Base-by-base conservation (phyloP, 23 tunicate genomes). In the Diplosoma virens region DNA sequence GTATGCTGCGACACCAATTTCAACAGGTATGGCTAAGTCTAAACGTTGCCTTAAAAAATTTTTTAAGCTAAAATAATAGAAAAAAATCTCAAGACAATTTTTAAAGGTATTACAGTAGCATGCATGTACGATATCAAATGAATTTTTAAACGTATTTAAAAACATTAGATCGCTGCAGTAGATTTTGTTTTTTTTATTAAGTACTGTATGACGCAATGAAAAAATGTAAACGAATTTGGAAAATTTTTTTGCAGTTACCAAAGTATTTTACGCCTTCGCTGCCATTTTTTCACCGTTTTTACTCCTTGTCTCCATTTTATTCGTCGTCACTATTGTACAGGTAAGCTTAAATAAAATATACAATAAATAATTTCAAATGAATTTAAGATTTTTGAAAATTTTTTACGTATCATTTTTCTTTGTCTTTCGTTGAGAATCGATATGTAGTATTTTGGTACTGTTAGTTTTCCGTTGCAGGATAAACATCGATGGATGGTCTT, bases 231-330 rank as follows among this genome's bases (percentile, higher is more conserved):
- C 52, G 16, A 45, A 45, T 9, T 45, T 45, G 11, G 52, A 45
- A 45, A 11, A 45, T 67, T 35, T 18, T 67, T 35, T 67, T 67
- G 7, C 26, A 67, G 74, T 67, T 36, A 37, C 52, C 3, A 67
- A 67, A 36, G 74, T 67, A 25, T 67, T 67, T 23, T 67, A 67
- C 23, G 74, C 74, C 20, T 34, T 67, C 3, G 74, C 74, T 67
- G 74, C 74, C 20, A 67, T 67, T 21, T 24, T 16, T 7, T 7
- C 74, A 17, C 74, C 74, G 2, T 35, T 67, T 9, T 25, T 67
- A 9, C 52, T 67, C 17, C 25, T 67, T 2, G 20, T 67, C 27
- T 67, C 74, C 18, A 23, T 67, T 2, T 35, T 67, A 7, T 67
- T 34, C 28, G 74, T 67, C 52, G 35, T 34, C 52, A 17, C 27